phyloP scores from a whole-genome alignment of 2,888 invertebrate genomes.

The Eristalinus sepulchralis region DNA sequence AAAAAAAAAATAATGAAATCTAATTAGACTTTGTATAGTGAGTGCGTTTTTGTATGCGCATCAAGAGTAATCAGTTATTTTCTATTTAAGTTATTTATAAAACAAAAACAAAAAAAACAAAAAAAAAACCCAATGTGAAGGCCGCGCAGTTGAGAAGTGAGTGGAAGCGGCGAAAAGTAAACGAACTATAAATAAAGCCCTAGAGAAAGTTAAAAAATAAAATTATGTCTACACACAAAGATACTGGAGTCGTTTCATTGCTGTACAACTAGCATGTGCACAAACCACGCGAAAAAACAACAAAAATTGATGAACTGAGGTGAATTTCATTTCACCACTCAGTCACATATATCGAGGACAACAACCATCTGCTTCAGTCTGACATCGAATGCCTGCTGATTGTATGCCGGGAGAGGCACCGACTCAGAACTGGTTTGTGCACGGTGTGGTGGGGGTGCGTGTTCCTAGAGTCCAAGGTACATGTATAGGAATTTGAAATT shows the following conservation, averaged over 20 bases:
- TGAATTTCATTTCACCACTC: too few species aligned
- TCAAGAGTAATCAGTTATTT: constrained; percentile 46
- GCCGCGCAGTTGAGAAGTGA: background rate
- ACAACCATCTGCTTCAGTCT: too few species aligned
- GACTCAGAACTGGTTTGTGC: too few species aligned
- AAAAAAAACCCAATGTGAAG: background rate
- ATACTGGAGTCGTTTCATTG: background rate
- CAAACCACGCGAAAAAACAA: too few species aligned
- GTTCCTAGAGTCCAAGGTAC: too few species aligned
- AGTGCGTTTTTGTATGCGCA: constrained; percentile 38
- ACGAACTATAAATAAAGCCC: constrained; percentile 31
- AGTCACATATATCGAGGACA: too few species aligned
- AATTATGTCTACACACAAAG: background rate
- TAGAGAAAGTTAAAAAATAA: constrained; percentile 19
- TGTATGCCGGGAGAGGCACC: too few species aligned
- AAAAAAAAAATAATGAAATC: background rate
- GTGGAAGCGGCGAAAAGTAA: constrained; percentile 5
- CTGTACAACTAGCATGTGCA: too few species aligned
- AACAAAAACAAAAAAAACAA: constrained; percentile 8
- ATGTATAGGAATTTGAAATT: too few species aligned
- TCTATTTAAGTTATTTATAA: constrained; percentile 65
- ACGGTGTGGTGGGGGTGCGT: too few species aligned
- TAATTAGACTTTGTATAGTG: constrained; percentile 48
- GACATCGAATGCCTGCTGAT: too few species aligned
- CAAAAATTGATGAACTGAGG: too few species aligned